Evolutionary conservation across 1,140 invertebrate species (phyloP), one percentile per base, ranked within the genome.

Genomic region (Dendroctonus valens): DNA sequence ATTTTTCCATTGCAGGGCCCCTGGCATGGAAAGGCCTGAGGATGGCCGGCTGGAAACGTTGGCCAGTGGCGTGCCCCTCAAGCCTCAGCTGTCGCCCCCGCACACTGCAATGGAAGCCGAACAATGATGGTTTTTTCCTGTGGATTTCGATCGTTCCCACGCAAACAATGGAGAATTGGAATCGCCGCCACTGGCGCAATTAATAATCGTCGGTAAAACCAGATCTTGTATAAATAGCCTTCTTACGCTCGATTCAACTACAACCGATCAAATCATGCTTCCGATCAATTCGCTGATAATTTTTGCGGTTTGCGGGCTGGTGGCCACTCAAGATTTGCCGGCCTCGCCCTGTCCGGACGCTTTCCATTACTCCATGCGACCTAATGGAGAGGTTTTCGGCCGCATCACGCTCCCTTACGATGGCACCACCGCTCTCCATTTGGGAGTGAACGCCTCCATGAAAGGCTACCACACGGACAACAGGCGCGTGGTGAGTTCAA

Each of bases 361-460:
- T 7, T 73, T 73, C 53, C 26, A 60, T 2, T 73, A 73, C 15
- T 40, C 61, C 9, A 57, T 37, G 39, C 42, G 69, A 26, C 15
- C 58, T 9, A 64, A 49, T 12, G 59, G 65, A 9, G 26, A 62
- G 8, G 44, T 68, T 12, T 73, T 65, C 40, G 72, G 72, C 6
- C 57, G 66, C 42, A 55, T 70, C 11, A 57, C 9, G 11, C 37
- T 73, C 12, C 70, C 72, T 0, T 70, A 73, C 49, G 72, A 73
- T 69, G 69, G 67, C n/a, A 65, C 57, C 39, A 69, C 41, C 8
- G 52, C 9, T 7, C 39, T 73, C 12, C 49, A 57, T 14, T 68
- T 73, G 41, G 66, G 41, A 8, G 67, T 73, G 5, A 72, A 73
- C 39, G 69, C 66, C 15, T 73, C 72, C 9, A 68, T 73, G 61